phyloP scores from a whole-genome alignment of 2,113 vertebrate species.

The Sus scrofa region T2T-Sscrofa CM000826.6:150266001-150266500 shows the following conservation, averaged over 20 bases:
- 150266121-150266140: fast-evolving
- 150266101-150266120: not conserved
- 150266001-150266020: not conserved
- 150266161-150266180: fast-evolving
- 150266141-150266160: not conserved
- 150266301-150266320: too few relatives aligned
- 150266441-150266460: not conserved
- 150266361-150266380: not conserved
- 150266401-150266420: not conserved
- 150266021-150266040: not conserved
- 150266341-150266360: not conserved
- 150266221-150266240: fast-evolving
- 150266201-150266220: fast-evolving
- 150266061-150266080: not conserved
- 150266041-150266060: fast-evolving
- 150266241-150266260: not conserved
- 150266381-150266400: not conserved
- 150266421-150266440: fast-evolving
- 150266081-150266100: not conserved
- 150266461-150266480: fast-evolving
- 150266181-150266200: not conserved
- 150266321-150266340: not conserved
- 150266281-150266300: not conserved
- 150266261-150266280: fast-evolving
- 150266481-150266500: not conserved